Evolutionary conservation across 1,140 invertebrate species (phyloP).

Genomic region (Apocrypta bakeri): DNA sequence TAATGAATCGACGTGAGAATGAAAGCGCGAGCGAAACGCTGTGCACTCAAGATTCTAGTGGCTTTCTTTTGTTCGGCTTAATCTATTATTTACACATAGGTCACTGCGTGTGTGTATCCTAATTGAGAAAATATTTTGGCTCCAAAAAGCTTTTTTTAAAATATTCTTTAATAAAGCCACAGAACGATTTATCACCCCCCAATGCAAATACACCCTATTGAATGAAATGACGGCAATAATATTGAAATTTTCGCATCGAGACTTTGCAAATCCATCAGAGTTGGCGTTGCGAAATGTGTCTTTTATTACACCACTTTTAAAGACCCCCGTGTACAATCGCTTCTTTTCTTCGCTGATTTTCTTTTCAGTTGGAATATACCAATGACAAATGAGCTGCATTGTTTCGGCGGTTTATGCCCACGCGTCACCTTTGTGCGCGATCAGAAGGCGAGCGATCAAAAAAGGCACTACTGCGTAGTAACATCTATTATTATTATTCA

Average conservation of each 20-base stretch:
- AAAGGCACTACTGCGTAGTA: background rate
- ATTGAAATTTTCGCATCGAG: conserved; percentile 15
- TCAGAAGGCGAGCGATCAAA: background rate
- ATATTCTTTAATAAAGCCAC: no score
- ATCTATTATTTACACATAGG: no score
- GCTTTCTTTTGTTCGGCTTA: no score
- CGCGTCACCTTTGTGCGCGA: background rate
- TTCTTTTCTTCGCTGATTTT: background rate
- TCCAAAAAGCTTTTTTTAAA: no score
- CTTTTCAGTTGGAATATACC: background rate
- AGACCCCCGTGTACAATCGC: background rate
- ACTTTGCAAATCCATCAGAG: background rate
- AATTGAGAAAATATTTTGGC: no score
- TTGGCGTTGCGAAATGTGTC: background rate
- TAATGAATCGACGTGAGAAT: conserved; percentile 51
- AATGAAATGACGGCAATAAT: conserved; percentile 26
- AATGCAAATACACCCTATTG: no score
- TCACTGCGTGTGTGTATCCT: no score
- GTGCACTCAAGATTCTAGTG: no score
- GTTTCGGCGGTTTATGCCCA: background rate
- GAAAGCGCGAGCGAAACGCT: conserved; percentile 32
- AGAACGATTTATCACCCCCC: background rate
- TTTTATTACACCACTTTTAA: conserved; percentile 10
- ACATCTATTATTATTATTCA: background rate
- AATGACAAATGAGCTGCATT: conserved; percentile 2